Base-by-base conservation (phyloP, 1,140 invertebrate genomes). In the Protaetia brevitarsis region DNA sequence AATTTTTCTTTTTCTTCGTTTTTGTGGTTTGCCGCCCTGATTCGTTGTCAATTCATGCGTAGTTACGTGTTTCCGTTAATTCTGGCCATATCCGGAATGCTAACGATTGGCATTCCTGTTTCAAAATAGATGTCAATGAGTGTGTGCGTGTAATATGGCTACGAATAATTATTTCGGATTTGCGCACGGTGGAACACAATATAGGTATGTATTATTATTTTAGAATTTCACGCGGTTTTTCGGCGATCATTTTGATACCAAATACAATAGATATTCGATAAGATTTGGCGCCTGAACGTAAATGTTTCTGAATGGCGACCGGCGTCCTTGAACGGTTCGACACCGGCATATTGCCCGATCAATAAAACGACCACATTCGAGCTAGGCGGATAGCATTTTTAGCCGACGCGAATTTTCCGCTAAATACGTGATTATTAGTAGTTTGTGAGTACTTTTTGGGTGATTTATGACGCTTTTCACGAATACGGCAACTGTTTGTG, bases 141-240 rank as follows among this genome's bases (percentile, higher is more conserved):
- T 60, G 65, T 58, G 65, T 68, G 67, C 63, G 63, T 68, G 69
- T 73, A 72, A 67, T 67, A 94, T 94, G 92, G 90, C 92, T 79
- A 89, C 91, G 80, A 94, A 94, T 85, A 94, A 94, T 87, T 94
- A 94, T 85, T 93, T 93, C 81, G 92, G 92, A 74, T 94, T 94
- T 86, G 91, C 91, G 77, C 92, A 93, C 79, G 89, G 91, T 73
- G 91, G 91, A 79, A 93, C 92, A 74, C 92, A 94, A 85, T 94
- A 94, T 82, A 90, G 89, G 88, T 91, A 84, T 83, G 87, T 68
- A 29, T n/a, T 3, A 19, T 59, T 2, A 11, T 27, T n/a, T 11
- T 58, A 58, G 8, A 2, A 58, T n/a, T 10, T 13, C 13, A 6
- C 8, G 16, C 29, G 26, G 1, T 0, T 27, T 58, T 58, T 58